These are phyloP conservation scores for Chironomus tepperi DNA, from an alignment of 1,140 invertebrate species.

Conservation along the genomic window DNA sequence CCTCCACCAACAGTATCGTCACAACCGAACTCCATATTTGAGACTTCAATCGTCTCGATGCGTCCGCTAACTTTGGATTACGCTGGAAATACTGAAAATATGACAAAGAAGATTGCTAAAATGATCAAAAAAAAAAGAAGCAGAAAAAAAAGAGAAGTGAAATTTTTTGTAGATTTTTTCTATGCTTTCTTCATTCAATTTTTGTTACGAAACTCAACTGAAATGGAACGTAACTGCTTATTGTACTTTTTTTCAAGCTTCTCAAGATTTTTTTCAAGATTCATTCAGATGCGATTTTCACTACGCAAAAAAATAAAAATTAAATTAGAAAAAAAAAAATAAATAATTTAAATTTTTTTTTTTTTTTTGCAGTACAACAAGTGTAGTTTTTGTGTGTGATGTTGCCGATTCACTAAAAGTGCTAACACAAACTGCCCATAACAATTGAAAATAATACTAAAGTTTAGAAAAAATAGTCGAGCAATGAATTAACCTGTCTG, in stretches of 20 bases:
- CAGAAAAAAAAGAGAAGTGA: conserved; percentile 10
- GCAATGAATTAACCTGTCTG: background rate
- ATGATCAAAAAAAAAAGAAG: conserved; percentile 1
- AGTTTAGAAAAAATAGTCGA: background rate
- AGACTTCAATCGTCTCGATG: conserved; percentile 72
- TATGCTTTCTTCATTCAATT: too few species aligned
- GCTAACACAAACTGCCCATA: background rate
- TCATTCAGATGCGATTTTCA: background rate
- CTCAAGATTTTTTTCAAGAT: background rate
- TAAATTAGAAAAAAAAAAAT: background rate
- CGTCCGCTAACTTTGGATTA: conserved; percentile 63
- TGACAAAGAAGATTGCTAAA: background rate
- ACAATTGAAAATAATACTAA: background rate
- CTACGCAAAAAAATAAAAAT: background rate
- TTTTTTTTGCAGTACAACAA: background rate
- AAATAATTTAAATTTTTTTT: too few species aligned
- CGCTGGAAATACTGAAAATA: conserved; percentile 68
- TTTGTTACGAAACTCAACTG: too few species aligned
- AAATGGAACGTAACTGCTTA: background rate
- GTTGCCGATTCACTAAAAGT: background rate
- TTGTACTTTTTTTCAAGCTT: background rate
- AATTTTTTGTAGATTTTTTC: conserved; percentile 22
- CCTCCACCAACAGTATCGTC: conserved; percentile 92
- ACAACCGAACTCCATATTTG: conserved; percentile 94
- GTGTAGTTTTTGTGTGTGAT: background rate